Evolutionary conservation across 2,888 invertebrate genomes (phyloP), one percentile per base, ranked within the genome.

Genomic region (Caenorhabditis afra): DNA sequence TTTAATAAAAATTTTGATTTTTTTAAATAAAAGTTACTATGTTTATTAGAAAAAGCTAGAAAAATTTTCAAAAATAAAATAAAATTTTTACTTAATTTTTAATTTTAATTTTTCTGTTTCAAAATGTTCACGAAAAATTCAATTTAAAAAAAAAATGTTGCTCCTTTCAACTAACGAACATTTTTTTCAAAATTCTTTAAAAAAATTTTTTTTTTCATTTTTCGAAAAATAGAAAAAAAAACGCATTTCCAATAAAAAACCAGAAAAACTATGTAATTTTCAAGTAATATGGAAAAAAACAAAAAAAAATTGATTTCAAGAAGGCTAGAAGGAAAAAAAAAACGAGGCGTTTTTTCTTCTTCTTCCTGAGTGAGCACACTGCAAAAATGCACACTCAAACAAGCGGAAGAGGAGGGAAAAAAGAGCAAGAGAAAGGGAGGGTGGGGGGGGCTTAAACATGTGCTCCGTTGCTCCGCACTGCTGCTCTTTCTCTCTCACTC

Each of bases 371-470:
- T n/a, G n/a, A 29, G 29, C 4, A 29, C 29, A 7, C 29, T 29
- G 29, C 29, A 29, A 29, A 29, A 29, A 5, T 29, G 29, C 7
- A 29, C 29, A 29, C 29, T 29, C 29, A 49, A 49, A 49, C 5
- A 49, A 11, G 49, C 16, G 20, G 16, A 47, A 18, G 49, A 7
- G 20, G 20, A 20, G 16, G 49, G 18, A n/a, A 18, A 49, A 45
- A 45, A 16, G 10, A 10, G 12, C 12, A 16, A 10, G 10, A 14
- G 14, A 20, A 49, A 11, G 49, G 18, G 49, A 18, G 49, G 18
- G 49, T 4, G 18, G 1, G 14, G 52, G 11, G 20, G 23, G 64
- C 61, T 61, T 61, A 61, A 61, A 61, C 47, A 61, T 61, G 41
- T 55, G 59, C 16, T 22, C 20, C 22, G 1, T 45, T 20, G 35